phyloP scores from a whole-genome alignment of 2,797 vertebrate species.

The Pteropus rufus region DNA sequence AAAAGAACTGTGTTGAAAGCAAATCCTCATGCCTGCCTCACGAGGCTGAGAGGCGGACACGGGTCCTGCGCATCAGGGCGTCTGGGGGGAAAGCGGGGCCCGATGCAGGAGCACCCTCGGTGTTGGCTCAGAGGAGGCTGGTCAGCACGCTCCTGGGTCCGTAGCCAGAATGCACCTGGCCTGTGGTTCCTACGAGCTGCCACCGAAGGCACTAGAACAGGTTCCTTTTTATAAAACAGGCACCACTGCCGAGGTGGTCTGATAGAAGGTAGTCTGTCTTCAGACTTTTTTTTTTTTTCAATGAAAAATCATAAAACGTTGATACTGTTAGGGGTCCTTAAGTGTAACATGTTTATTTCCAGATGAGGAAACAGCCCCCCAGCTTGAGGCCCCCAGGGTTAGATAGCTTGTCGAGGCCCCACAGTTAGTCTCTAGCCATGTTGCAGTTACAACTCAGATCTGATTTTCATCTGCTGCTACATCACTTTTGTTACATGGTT shows the following conservation, averaged over 20 bases:
- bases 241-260: neutral
- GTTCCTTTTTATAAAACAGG: neutral
- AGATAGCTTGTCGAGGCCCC: neutral
- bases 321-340: neutral
- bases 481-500: neutral
- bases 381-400: neutral
- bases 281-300: neutral
- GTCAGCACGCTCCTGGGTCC: rapidly evolving
- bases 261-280: rapidly evolving
- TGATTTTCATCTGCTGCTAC: neutral
- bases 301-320: neutral
- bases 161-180: rapidly evolving
- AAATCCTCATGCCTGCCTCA: neutral
- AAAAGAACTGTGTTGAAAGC: neutral
- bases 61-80: rapidly evolving
- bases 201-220: rapidly evolving
- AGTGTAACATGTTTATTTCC: neutral
- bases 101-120: rapidly evolving
- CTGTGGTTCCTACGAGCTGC: rapidly evolving
- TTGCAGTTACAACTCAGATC: neutral
- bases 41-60: too few relatives aligned
- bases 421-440: neutral
- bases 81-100: too few relatives aligned
- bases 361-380: neutral
- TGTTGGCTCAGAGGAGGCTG: rapidly evolving